A percentile compares a stretch with the other conserved stretches of the same genome.
phyloP scores from a whole-genome alignment of 1,140 invertebrate species.

The Magallana angulata region DNA sequence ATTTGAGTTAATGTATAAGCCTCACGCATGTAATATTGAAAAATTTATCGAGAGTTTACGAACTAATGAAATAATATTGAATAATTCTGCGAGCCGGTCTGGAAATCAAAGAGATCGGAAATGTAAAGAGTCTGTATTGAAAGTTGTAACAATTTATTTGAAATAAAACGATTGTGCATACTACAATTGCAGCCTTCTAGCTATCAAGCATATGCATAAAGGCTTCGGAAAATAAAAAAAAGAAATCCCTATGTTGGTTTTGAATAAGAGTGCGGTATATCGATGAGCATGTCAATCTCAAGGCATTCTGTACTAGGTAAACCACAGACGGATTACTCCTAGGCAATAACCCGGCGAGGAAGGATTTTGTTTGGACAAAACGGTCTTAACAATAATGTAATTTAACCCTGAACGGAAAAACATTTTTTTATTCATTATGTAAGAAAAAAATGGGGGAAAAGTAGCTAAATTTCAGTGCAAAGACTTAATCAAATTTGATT shows the following conservation, averaged over 20 bases:
- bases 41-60: slow-evolving; percentile 20
- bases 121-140: neutral
- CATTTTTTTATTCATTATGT: neutral
- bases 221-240: neutral
- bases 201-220: slow-evolving; percentile 5
- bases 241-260: neutral
- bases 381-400: neutral
- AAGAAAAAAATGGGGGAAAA: neutral
- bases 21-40: slow-evolving; percentile 22
- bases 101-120: slow-evolving; percentile 11
- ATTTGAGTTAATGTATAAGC: slow-evolving; percentile 30
- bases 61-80: slow-evolving; percentile 33
- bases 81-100: slow-evolving; percentile 27
- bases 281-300: neutral
- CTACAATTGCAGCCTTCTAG: neutral
- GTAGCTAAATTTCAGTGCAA: neutral
- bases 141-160: slow-evolving; percentile 20
- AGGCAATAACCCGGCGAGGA: too few relatives aligned
- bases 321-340: neutral
- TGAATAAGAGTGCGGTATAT: neutral
- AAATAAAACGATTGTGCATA: slow-evolving; percentile 21
- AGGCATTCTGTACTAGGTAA: neutral
- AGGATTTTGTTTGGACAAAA: too few relatives aligned
- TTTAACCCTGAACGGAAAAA: neutral
- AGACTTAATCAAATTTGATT: neutral